Evolutionary conservation across 2,888 invertebrate species (phyloP), one percentile per base, ranked within the genome.

Genomic region (Lycophotia porphyrea): DNA sequence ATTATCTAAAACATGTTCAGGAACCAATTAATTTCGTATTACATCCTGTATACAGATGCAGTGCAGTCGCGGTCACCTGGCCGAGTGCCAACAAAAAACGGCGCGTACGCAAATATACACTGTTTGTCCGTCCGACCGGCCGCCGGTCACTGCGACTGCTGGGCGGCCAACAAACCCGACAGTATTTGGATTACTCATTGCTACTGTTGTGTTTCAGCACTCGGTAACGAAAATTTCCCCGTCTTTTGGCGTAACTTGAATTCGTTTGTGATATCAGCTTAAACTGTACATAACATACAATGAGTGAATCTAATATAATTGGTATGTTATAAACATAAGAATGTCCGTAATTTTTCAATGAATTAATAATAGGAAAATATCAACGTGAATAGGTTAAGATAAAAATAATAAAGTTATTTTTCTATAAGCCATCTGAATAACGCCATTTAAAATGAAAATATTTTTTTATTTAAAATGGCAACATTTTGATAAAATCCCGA

Each of bases 51-150:
- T 79, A 73, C 61, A 77, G 58, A 31, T 66, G 78, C 71, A 81
- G 80, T 85, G 86, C 88, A 87, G 80, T 74, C 88, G 89, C 93
- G 92, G 93, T 92, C 93, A 93, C 88, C 90, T 93, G 93, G 93
- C 92, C 13, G n/a, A 36, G 79, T 52, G 91, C 93, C 93, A 93
- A 90, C 90, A 92, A 92, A 92, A 92, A 92, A 90, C 88, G 81
- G 81, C 77, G 85, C 76, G 85, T 88, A 90, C 89, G 89, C 91
- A 92, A 92, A 91, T 90, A 91, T 78, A 80, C 76, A 82, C 73
- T 87, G 88, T 82, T 88, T 87, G 87, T 84, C 88, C 88, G 90
- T 89, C 81, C 85, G 90, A 87, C 90, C 90, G 88, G 87, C 91
- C 89, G 85, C 78, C 88, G 87, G 87, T 87, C 88, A 86, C 82